Evolutionary conservation across 2,113 vertebrate genomes (phyloP).

Genomic region (Calypte anna): DNA sequence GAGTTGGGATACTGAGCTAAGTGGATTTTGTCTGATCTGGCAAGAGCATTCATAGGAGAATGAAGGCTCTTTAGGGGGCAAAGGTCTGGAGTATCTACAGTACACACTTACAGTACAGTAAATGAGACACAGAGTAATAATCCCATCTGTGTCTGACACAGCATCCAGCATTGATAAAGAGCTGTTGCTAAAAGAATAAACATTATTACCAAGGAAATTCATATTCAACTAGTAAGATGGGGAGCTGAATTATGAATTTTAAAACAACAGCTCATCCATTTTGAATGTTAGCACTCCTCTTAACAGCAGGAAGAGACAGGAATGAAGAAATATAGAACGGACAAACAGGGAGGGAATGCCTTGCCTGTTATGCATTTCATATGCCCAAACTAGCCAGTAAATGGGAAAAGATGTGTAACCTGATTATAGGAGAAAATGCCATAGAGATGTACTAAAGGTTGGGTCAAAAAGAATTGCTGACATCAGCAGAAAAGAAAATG

Average conservation of each 20-base stretch:
- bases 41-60: not conserved
- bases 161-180: not conserved
- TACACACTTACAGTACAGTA: not conserved
- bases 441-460: not conserved
- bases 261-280: not conserved
- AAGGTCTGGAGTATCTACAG: fast-evolving
- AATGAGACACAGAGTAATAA: not conserved
- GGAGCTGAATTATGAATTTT: not conserved
- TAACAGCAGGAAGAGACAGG: not conserved
- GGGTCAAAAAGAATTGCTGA: not conserved
- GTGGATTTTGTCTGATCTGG: not conserved
- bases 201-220: not conserved
- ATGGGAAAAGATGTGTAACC: not conserved
- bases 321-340: not conserved
- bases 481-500: not conserved
- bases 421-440: not conserved
- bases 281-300: not conserved
- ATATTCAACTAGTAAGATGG: not conserved
- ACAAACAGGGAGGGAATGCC: not conserved
- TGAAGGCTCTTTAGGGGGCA: not conserved
- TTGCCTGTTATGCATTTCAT: not conserved
- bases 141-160: not conserved
- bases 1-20: not conserved
- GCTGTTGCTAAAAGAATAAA: not conserved
- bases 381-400: not conserved